Base-by-base conservation (phyloP, 1,140 invertebrate species). In the Drosophila pectinifera region DNA sequence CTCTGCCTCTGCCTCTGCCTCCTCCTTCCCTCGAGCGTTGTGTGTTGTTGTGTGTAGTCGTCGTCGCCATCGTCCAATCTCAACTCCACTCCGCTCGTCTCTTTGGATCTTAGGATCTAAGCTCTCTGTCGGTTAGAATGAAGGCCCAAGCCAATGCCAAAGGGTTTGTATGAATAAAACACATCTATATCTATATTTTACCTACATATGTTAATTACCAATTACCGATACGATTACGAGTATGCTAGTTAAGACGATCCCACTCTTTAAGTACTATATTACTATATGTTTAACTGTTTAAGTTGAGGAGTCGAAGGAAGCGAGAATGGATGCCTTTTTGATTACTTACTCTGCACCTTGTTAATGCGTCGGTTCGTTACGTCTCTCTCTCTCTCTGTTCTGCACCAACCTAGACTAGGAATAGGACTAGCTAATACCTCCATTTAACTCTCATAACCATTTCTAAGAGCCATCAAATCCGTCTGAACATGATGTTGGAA, bases 131-230 rank as follows among this genome's bases (percentile, higher is more conserved):
- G 75, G 78, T 88, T 82, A 86, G 78, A 86, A 88, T 78, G 81
- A 78, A 75, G 82, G 76, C 76, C 49, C 14, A 75, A 84, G 80
- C 73, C 78, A 75, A 83, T 53, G 51, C 83, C 56, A 58, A 90
- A 83, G 85, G 84, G 84, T 89, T 89, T 89, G 84, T 89, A 89
- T 89, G 85, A 84, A 75, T 76, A 79, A 82, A 76, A 69, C 83
- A 83, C 83, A 85, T 88, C 51, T 82, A 56, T 65, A 26, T 53
- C 51, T 77, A 54, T 77, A 77, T 45, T 61, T 73, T 63, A 73
- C 58, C 31, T 5, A 36, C n/a, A 49, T 74, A 64, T 56, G 42
- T 64, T 65, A 55, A 55, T 54, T 70, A 70, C 67, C 63, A 55
- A 45, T 45, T 53, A 36, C 56, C 31, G 39, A 67, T 53, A 79